Conservation (phyloP, 2,797 vertebrate species). For the Gallinago stenura region DNA sequence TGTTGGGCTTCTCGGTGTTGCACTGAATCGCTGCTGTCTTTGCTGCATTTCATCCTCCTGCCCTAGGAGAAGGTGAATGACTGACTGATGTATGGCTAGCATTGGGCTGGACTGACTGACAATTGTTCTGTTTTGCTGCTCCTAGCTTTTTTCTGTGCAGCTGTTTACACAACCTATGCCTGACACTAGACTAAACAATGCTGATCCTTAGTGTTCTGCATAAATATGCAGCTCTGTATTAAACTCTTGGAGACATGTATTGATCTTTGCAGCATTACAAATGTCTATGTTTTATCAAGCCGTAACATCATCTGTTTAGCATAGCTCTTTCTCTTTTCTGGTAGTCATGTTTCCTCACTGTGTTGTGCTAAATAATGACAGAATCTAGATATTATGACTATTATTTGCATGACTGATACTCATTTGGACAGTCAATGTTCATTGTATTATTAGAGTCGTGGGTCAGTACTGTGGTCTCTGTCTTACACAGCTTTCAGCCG, state of each 20-base stretch:
- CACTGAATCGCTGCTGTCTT: not conserved
- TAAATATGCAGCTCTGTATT: not conserved
- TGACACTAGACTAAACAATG: not conserved
- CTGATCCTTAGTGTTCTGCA: not conserved
- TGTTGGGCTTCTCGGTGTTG: not conserved
- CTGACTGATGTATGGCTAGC: not conserved
- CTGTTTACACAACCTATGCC: not conserved
- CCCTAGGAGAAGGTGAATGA: accelerated
- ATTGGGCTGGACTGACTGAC: not conserved
- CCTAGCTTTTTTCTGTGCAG: not conserved
- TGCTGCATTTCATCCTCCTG: not conserved
- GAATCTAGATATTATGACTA: not conserved
- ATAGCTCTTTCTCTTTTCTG: not conserved
- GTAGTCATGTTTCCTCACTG: not conserved
- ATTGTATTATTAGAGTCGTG: not conserved
- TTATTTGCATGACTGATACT: not conserved
- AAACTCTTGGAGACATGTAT: not conserved
- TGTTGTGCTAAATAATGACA: not conserved
- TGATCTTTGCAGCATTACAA: not conserved
- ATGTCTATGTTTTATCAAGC: not conserved
- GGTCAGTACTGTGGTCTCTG: not conserved
- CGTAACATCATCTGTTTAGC: not conserved
- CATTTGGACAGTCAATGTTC: not conserved
- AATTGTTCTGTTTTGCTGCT: not conserved
- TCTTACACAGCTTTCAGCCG: not conserved